phyloP scores from a whole-genome alignment of 2,797 vertebrate genomes.

The Xenopus petersii region DNA sequence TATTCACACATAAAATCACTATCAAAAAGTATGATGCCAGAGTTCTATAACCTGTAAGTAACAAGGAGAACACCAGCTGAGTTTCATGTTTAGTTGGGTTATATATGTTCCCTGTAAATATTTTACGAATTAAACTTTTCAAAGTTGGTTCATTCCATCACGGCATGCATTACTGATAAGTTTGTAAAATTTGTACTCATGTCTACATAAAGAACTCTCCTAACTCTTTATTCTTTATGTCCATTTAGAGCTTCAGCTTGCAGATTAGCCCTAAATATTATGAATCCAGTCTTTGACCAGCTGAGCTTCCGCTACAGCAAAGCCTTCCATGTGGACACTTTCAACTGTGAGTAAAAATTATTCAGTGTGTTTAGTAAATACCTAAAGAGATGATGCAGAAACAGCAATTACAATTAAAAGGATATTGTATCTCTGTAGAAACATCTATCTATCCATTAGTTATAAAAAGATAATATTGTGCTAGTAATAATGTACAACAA shows the following conservation, averaged over 20 bases:
- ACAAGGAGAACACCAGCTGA: background rate
- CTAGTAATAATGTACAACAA: too few species aligned
- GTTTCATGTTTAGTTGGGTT: too few species aligned
- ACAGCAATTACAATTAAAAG: too few species aligned
- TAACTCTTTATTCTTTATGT: background rate
- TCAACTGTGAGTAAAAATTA: slow-evolving; percentile 66
- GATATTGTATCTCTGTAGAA: too few species aligned
- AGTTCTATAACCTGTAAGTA: slow-evolving; percentile 74
- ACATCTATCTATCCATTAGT: too few species aligned
- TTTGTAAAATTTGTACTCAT: too few species aligned
- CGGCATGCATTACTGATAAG: too few species aligned
- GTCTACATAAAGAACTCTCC: background rate
- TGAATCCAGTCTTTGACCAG: slow-evolving; percentile 66
- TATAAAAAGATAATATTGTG: too few species aligned
- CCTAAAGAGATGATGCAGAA: too few species aligned
- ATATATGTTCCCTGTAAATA: background rate
- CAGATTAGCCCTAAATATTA: slow-evolving; percentile 76
- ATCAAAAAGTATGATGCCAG: slow-evolving; percentile 69
- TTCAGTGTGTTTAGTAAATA: background rate
- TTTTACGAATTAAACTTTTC: too few species aligned
- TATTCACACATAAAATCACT: slow-evolving; percentile 73
- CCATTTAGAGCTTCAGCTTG: slow-evolving; percentile 72
- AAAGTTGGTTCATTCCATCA: too few species aligned
- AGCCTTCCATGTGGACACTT: slow-evolving; percentile 63
- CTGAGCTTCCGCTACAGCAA: slow-evolving; percentile 73